These are phyloP conservation scores for Apodemia zela DNA, from an alignment of 2,888 invertebrate genomes.

Conservation along the genomic window DNA sequence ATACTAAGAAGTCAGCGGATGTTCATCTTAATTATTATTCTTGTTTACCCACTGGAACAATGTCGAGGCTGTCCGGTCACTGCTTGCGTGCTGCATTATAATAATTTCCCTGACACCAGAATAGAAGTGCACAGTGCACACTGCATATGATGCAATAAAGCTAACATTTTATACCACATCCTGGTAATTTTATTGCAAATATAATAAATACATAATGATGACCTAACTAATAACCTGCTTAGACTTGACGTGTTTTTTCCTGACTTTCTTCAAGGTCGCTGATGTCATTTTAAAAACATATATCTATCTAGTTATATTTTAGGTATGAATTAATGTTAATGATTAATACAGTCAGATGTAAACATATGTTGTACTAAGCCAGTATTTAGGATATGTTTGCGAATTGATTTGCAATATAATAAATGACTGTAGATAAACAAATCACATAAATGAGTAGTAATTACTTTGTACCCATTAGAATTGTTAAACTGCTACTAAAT, in stretches of 20 bases:
- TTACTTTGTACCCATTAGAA: no score
- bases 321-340: conserved; percentile 21
- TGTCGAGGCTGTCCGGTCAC: conserved; percentile 46
- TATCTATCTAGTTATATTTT: conserved; percentile 21
- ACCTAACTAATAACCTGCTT: conserved; percentile 33
- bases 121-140: conserved; percentile 30
- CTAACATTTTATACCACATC: conserved; percentile 29
- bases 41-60: conserved; percentile 48
- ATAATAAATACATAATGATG: conserved; percentile 36
- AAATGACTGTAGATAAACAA: no score
- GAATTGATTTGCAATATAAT: not conserved
- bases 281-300: conserved; percentile 35
- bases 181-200: conserved; percentile 32
- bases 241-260: conserved; percentile 35
- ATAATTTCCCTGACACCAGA: conserved; percentile 35
- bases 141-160: conserved; percentile 31
- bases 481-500: no score
- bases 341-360: not conserved
- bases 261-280: conserved; percentile 39
- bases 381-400: not conserved
- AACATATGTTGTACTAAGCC: not conserved
- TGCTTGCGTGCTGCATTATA: conserved; percentile 47
- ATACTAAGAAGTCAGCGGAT: conserved; percentile 37
- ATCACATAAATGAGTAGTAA: no score
- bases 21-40: conserved; percentile 47